These are phyloP conservation scores for Aphelocoma coerulescens DNA, from an alignment of 2,113 vertebrate genomes.

Conservation along the genomic window DNA sequence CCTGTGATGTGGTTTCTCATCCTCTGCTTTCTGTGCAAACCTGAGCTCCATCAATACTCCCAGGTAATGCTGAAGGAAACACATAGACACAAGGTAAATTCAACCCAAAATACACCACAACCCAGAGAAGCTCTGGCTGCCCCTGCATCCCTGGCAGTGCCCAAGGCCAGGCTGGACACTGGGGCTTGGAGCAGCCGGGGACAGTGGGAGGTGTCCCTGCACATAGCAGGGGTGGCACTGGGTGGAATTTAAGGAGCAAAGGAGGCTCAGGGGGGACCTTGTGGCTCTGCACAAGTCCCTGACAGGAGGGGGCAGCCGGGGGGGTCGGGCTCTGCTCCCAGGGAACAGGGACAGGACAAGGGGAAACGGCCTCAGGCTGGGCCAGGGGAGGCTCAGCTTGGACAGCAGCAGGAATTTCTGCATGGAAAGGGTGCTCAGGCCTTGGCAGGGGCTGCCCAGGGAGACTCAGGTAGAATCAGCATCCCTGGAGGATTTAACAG, in stretches of 20 bases:
- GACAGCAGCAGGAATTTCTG: neutral
- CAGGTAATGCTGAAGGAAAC: neutral
- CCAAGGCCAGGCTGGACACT: neutral
- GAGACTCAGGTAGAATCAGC: neutral
- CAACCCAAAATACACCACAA: neutral
- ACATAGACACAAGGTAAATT: accelerated
- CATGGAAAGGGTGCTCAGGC: neutral
- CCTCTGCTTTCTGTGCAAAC: neutral
- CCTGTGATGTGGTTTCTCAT: neutral
- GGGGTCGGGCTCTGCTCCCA: neutral
- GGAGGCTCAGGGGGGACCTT: neutral
- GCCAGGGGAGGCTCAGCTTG: neutral
- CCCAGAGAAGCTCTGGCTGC: neutral
- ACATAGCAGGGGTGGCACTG: neutral
- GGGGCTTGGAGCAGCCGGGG: neutral
- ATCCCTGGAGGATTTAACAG: neutral
- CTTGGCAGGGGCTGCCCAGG: neutral
- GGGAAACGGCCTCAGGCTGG: neutral
- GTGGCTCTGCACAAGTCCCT: neutral
- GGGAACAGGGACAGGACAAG: neutral
- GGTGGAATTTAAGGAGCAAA: neutral
- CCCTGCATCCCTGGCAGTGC: neutral
- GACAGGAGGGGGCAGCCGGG: neutral
- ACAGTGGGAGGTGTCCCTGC: accelerated
- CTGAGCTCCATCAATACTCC: neutral